Evolutionary conservation across 2,797 vertebrate species (phyloP).

Genomic region (Rhinoraja longicauda): DNA sequence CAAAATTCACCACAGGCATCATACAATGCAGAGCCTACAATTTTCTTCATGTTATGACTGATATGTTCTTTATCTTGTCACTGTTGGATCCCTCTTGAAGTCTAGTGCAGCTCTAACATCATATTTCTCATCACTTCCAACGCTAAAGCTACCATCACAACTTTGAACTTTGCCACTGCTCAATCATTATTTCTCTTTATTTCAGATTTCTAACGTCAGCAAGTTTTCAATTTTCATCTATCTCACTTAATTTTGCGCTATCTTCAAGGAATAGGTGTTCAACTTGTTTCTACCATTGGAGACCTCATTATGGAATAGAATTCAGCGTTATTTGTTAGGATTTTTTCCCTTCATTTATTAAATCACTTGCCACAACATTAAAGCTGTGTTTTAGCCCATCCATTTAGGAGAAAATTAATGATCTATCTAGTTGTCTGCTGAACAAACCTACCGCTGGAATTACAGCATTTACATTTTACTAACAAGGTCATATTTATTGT

Average conservation of each 20-base stretch:
- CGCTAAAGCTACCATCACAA: background rate
- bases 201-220: no score
- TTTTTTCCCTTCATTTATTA: background rate
- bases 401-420: background rate
- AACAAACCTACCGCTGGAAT: background rate
- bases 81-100: background rate
- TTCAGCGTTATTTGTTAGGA: background rate
- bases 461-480: background rate
- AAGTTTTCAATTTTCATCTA: background rate
- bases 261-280: background rate
- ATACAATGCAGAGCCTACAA: background rate
- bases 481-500: background rate
- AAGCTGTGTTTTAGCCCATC: background rate
- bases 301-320: background rate
- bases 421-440: background rate
- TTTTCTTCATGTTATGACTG: slow-evolving; percentile 17
- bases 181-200: background rate
- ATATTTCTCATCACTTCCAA: background rate
- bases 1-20: background rate
- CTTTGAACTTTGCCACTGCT: background rate
- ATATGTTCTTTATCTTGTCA: background rate
- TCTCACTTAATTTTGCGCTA: background rate
- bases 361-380: background rate
- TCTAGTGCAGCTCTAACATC: background rate
- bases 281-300: background rate